Evolutionary conservation across 2,113 vertebrate species (phyloP).

Genomic region (Microtus ochrogaster): DNA sequence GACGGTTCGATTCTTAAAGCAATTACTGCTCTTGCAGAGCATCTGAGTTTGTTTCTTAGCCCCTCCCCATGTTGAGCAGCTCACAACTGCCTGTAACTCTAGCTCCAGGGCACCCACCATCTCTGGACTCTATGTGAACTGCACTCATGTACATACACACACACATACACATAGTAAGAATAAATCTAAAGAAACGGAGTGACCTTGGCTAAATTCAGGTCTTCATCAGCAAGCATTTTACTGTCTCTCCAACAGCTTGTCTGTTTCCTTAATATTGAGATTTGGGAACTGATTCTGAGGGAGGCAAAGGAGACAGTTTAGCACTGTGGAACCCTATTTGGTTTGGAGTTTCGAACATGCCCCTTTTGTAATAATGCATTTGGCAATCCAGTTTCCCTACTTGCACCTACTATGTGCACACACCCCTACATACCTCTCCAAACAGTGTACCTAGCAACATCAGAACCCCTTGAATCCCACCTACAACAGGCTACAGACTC

Average conservation of each 20-base stretch:
- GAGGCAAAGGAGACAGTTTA: neutral
- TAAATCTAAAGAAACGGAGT: neutral
- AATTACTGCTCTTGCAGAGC: no score
- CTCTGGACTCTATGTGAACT: no score
- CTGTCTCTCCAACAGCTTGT: neutral
- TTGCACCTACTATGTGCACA: neutral
- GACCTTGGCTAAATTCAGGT: neutral
- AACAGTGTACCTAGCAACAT: neutral
- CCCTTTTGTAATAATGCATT: neutral
- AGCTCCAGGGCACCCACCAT: neutral
- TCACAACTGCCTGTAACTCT: no score
- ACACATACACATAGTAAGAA: neutral
- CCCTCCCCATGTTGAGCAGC: neutral
- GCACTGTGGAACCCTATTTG: neutral
- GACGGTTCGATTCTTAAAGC: neutral
- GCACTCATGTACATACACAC: neutral
- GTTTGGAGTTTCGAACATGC: neutral
- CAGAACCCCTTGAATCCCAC: neutral
- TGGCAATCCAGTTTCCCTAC: neutral
- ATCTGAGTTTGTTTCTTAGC: neutral
- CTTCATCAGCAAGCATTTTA: neutral
- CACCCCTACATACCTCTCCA: neutral
- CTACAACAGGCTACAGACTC: neutral
- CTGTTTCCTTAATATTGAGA: neutral
- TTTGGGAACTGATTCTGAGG: neutral